Conservation (phyloP, 2,797 vertebrate species). For the Antrozous pallidus region DNA sequence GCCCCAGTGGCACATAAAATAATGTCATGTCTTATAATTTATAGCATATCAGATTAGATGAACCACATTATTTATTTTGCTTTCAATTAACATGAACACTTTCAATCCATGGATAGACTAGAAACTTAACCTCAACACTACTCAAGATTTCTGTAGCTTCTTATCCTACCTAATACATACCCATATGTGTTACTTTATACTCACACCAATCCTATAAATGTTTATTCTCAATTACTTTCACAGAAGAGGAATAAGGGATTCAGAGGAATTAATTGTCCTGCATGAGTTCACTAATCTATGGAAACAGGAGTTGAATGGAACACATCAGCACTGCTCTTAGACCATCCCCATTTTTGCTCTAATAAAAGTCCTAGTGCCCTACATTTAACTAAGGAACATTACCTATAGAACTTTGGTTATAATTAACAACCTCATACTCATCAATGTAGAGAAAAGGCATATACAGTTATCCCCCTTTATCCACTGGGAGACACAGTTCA, state of each 20-base stretch:
- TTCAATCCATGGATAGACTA: neutral
- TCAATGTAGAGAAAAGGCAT: neutral
- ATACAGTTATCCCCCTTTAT: neutral
- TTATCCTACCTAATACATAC: neutral
- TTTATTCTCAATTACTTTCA: neutral
- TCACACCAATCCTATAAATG: neutral
- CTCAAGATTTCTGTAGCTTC: neutral
- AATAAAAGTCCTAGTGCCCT: neutral
- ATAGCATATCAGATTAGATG: neutral
- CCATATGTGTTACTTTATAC: neutral
- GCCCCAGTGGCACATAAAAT: conserved; percentile 5
- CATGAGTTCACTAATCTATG: neutral
- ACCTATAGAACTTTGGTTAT: neutral
- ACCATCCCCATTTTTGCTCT: neutral
- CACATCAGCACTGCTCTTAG: neutral
- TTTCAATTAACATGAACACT: neutral
- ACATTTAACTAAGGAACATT: neutral
- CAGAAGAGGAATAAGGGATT: neutral
- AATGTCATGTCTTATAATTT: neutral
- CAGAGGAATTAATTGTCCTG: neutral
- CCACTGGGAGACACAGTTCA: neutral
- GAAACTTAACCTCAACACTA: neutral
- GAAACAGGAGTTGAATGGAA: accelerated
- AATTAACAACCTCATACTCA: neutral
- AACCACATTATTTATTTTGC: conserved; percentile 8